Percentiles rank a stretch among this genome's conserved stretches.
These are phyloP conservation scores for Saccopteryx bilineata DNA, from an alignment of 2,113 vertebrate genomes.

Conservation along the genomic window DNA sequence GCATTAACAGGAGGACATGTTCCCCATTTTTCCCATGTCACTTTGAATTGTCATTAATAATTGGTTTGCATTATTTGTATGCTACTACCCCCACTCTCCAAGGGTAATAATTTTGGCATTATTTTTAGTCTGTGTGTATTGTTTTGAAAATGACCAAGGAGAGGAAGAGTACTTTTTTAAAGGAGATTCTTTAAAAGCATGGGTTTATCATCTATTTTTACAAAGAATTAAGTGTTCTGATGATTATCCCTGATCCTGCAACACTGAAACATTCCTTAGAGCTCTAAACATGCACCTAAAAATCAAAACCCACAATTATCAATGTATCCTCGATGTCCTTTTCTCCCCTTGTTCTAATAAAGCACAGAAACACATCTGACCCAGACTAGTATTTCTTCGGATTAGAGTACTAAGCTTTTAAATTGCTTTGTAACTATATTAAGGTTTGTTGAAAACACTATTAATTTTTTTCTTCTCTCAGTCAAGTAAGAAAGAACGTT, in stretches of 20 bases:
- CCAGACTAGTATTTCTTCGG: constrained; percentile 32
- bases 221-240: constrained; percentile 50
- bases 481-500: constrained; percentile 44
- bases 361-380: constrained; percentile 39
- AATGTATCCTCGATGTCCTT: neutral
- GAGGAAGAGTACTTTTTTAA: constrained; percentile 20
- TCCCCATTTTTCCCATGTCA: neutral
- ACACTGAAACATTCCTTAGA: neutral
- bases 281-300: constrained; percentile 33
- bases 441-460: constrained; percentile 27
- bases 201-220: constrained; percentile 46
- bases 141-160: constrained; percentile 42
- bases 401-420: constrained; percentile 60
- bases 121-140: constrained; percentile 4
- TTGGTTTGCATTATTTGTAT: neutral
- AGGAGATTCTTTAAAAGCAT: constrained; percentile 7
- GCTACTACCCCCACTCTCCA: neutral
- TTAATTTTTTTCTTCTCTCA: constrained; percentile 25
- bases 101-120: constrained; percentile 25
- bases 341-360: constrained; percentile 24
- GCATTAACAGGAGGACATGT: neutral
- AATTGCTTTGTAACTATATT: constrained; percentile 60
- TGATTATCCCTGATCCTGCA: neutral
- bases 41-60: constrained; percentile 34
- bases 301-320: constrained; percentile 36